These are phyloP conservation scores for Himalopsyche anomala DNA, from an alignment of 2,888 invertebrate species.

Conservation along the genomic window DNA sequence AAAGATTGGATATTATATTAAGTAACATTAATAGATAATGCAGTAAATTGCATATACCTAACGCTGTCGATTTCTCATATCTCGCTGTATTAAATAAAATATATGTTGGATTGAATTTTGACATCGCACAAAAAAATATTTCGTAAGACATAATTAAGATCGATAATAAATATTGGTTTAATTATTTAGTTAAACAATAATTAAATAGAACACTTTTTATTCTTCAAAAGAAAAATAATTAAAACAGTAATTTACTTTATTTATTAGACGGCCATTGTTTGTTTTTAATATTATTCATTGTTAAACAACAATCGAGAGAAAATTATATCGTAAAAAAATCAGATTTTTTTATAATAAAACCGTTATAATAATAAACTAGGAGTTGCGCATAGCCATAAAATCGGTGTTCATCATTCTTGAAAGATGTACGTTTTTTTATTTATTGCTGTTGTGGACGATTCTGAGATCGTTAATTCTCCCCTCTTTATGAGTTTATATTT, in stretches of 20 bases:
- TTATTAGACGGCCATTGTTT: not conserved
- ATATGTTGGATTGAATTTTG: no score
- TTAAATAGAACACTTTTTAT: no score
- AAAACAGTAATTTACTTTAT: not conserved
- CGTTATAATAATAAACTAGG: conserved; percentile 23
- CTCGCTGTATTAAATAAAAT: no score
- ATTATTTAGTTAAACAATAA: no score
- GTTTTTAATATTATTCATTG: not conserved
- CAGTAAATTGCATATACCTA: no score
- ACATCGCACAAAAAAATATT: no score
- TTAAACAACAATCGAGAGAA: conserved; percentile 20
- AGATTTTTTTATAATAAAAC: conserved; percentile 26
- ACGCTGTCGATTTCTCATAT: no score
- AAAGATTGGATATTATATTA: no score
- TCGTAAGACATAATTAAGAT: no score
- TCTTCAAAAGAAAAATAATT: no score
- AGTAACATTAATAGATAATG: no score
- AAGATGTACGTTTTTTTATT: conserved; percentile 35
- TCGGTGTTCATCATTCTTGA: conserved; percentile 23
- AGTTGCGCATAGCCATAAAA: conserved; percentile 24
- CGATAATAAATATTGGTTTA: no score
- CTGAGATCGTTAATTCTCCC: conserved; percentile 27
- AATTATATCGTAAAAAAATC: not conserved
- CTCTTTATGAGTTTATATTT: not conserved
- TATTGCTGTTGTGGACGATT: conserved; percentile 25